Percentiles rank a stretch among this genome's conserved stretches.
These are phyloP conservation scores for Candidula unifasciata DNA, from an alignment of 2,888 invertebrate genomes.

Conservation along the genomic window DNA sequence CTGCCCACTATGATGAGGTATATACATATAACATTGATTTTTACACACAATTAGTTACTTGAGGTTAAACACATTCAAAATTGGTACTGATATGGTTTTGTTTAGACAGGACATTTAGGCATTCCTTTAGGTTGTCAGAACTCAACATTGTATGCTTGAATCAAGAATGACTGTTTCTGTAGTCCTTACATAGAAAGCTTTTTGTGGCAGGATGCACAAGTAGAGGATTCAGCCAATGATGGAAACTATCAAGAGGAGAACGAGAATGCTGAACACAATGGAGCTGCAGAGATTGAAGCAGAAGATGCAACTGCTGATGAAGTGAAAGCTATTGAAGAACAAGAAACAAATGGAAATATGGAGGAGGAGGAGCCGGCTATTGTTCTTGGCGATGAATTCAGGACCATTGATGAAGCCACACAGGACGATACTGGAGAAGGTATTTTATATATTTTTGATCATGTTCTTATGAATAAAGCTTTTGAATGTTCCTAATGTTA, in stretches of 20 bases:
- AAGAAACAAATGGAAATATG: conserved; percentile 52
- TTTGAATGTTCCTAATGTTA: no score
- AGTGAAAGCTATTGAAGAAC: conserved; percentile 60
- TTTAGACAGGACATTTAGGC: no score
- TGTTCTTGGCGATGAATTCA: conserved; percentile 61
- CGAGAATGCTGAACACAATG: conserved; percentile 51
- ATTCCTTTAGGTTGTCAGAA: no score
- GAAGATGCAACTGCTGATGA: conserved; percentile 54
- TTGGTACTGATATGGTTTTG: no score
- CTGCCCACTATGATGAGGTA: conserved; percentile 69
- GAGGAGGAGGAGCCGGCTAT: conserved; percentile 55
- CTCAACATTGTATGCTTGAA: background rate
- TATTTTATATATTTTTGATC: conserved; percentile 10
- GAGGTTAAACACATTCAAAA: no score
- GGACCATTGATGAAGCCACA: conserved; percentile 61
- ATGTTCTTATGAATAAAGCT: background rate
- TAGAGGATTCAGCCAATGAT: conserved; percentile 35
- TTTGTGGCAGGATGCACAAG: conserved; percentile 21
- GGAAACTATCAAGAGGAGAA: background rate
- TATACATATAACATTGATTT: background rate
- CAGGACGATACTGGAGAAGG: conserved; percentile 58
- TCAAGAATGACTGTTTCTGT: background rate
- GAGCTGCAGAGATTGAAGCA: background rate
- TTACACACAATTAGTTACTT: no score
- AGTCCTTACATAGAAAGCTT: background rate